Conservation (phyloP, 2,888 invertebrate genomes). For the Caenorhabditis sulstoni region DNA sequence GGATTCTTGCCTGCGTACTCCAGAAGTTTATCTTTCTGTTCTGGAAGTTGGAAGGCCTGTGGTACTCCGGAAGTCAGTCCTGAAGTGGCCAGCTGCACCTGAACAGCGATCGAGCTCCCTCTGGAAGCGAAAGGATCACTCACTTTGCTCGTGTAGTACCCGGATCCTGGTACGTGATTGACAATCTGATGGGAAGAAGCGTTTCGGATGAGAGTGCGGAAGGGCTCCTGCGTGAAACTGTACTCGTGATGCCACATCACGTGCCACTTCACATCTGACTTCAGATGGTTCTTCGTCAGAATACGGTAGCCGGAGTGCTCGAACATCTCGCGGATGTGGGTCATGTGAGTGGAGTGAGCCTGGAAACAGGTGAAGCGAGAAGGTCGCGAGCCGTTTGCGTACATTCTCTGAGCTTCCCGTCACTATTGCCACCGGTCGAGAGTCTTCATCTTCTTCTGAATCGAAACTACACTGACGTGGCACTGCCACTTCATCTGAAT, state of each 20-base stretch:
- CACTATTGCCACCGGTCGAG: constrained; percentile 66
- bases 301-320: constrained; percentile 86
- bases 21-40: constrained; percentile 85
- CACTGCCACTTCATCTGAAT: neutral
- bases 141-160: constrained; percentile 93
- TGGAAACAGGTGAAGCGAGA: constrained; percentile 44
- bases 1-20: constrained; percentile 83
- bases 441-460: neutral
- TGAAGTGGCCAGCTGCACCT: constrained; percentile 87
- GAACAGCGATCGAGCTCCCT: too few species aligned
- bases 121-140: constrained; percentile 9
- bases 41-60: constrained; percentile 90
- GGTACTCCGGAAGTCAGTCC: constrained; percentile 88
- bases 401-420: constrained; percentile 72
- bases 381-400: neutral
- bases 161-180: constrained; percentile 95
- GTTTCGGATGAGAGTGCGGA: constrained; percentile 42
- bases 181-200: constrained; percentile 88
- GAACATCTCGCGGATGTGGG: constrained; percentile 89
- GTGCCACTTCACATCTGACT: constrained; percentile 85
- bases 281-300: constrained; percentile 18
- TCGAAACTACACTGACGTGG: neutral
- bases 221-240: constrained; percentile 85
- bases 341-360: constrained; percentile 85
- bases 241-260: constrained; percentile 95